Base-by-base conservation (phyloP, 2,113 vertebrate species). In the Cygnus atratus region DNA sequence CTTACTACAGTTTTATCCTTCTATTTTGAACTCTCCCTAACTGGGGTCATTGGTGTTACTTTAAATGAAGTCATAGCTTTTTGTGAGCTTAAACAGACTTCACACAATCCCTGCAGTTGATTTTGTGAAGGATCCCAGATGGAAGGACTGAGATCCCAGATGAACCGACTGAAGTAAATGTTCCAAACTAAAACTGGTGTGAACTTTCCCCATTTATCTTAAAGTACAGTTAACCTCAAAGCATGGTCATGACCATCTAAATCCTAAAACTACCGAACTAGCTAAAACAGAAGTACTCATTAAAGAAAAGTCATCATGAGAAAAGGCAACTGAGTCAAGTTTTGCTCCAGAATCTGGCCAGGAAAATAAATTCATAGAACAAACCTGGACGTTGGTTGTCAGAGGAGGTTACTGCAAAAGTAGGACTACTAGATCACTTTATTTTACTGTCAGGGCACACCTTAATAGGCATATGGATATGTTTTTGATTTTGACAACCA, bases 191-290 rank as follows among this genome's bases (percentile, higher is more conserved):
- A 93, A 90, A 94, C 12, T 91, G 79, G 84, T 92, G 81, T 67
- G 91, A 95, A 91, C 75, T 87, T 94, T 84, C 62, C 52, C 87
- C 85, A 96, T 97, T 84, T 93, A 94, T 96, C 94, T 96, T 96
- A 96, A 95, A 73, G 78, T 88, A 95, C 75, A 93, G 91, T 91
- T 97, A 97, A 95, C 92, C 95, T 97, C 92, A 89, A 93, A 94
- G 90, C 79, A 88, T 91, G 87, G 73, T 82, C 84, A 90, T 93
- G 94, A 95, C 94, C 41, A 28, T 73, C 91, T 90, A 81, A 95
- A 91, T 96, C 88, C 95, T 95, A 90, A 72, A 95, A 92, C 94
- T 92, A 89, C 93, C 97, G 96, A 97, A 89, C 67, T 90, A 92
- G 84, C 59, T 91, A 71, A 92, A 97, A 97, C 85, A 96, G 83